Base-by-base conservation (phyloP, 2,888 invertebrate species). In the Antheraea yamamai region DNA sequence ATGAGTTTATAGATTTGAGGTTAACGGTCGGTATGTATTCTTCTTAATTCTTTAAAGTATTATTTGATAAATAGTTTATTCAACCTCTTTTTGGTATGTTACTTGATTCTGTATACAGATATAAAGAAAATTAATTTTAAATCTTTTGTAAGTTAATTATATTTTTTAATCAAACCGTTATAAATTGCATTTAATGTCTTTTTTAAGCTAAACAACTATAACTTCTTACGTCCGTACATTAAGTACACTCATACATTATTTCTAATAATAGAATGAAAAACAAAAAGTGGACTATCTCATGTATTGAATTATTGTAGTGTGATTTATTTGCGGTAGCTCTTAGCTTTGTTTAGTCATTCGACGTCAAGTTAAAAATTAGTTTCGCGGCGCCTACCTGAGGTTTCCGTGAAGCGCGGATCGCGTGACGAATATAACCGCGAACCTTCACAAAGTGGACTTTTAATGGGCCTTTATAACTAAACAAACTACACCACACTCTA, bases 381-480 rank as follows among this genome's bases (percentile, higher is more conserved):
- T 77, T 81, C 79, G 81, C 79, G 80, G 87, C 81, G 80, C 82
- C 87, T 92, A 92, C 91, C 92, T 92, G 92, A 86, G 88, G 85
- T 88, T 91, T 92, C 92, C 86, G 84, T 92, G 93, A 92, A 92
- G 87, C 87, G 83, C 84, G 81, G 87, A 87, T 93, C 88, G 92
- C 92, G 92, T 93, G 92, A 88, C 84, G 78, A 85, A 87, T 87
- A 85, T 85, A 85, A 85, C 86, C 84, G 85, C 85, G 85, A 87
- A 86, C 86, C 87, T 87, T 87, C 85, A 88, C 87, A 84, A 87
- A 87, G 81, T 82, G 80, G 83, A 83, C 79, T 81, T 84, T 81
- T 85, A 87, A 88, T 87, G 82, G 83, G 83, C 77, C 79, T 80
- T 79, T 82, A 88, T 86, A 86, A 82, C 83, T 83, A 82, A 84